Conservation (phyloP, 2,888 invertebrate species). For the Hirtodrosophila histrioides region DNA sequence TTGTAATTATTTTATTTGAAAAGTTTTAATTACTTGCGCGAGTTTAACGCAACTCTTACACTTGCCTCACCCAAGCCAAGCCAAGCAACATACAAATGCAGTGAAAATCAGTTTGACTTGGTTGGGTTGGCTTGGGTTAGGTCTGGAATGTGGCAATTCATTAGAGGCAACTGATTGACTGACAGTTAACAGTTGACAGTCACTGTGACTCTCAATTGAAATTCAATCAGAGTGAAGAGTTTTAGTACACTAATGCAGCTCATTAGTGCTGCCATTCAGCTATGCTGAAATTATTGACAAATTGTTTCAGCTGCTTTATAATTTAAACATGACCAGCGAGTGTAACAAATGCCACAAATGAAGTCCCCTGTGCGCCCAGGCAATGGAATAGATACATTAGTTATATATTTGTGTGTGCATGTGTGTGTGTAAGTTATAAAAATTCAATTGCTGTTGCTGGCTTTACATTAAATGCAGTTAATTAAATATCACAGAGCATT, state of each 20-base stretch:
- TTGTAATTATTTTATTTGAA: constrained; percentile 77
- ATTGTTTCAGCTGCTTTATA: constrained; percentile 46
- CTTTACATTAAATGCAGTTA: constrained; percentile 51
- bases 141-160: constrained; percentile 29
- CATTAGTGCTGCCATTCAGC: constrained; percentile 61
- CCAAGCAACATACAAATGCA: constrained; percentile 40
- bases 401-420: constrained; percentile 22
- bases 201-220: constrained; percentile 51
- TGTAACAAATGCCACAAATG: constrained; percentile 37
- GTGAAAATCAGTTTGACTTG: constrained; percentile 26
- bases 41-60: constrained; percentile 16
- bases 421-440: too few species aligned
- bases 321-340: constrained; percentile 43
- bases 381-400: background rate
- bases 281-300: constrained; percentile 47
- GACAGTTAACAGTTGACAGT: constrained; percentile 38
- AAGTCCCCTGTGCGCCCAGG: constrained; percentile 20
- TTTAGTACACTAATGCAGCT: constrained; percentile 39
- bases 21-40: constrained; percentile 77
- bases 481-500: constrained; percentile 51
- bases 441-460: constrained; percentile 54
- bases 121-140: constrained; percentile 5
- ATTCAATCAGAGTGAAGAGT: constrained; percentile 44
- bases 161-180: constrained; percentile 25
- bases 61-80: background rate